Evolutionary conservation across 2,888 invertebrate species (phyloP), one percentile per base, ranked within the genome.

Genomic region (Eilema depressum): DNA sequence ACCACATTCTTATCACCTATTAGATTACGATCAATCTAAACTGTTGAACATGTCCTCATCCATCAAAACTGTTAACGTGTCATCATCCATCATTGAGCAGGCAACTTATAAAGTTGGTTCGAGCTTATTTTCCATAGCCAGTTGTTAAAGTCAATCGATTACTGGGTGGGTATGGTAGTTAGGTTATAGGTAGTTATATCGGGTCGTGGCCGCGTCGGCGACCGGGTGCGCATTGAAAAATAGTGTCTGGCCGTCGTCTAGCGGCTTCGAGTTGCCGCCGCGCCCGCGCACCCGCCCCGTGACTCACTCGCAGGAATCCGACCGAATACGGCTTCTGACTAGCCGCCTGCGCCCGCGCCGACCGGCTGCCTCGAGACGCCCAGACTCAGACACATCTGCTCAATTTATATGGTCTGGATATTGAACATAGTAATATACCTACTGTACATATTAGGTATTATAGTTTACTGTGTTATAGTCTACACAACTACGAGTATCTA

Each of bases 161-260:
- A 79, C 74, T 82, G 70, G 71, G 82, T 25, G n/a, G n/a, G 20
- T 57, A 23, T n/a, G 7, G 59, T 30, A 17, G 63, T 30, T 53
- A 68, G 41, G 64, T 76, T 83, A 81, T 76, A 83, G 75, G 75
- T 84, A 83, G 75, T 75, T 84, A 83, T 85, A 81, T 84, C 79
- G 74, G 80, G 82, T 70, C 67, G 75, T 71, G 75, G 76, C 74
- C 78, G 74, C 76, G 82, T 81, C 81, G 83, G 81, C 74, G 80
- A 73, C 80, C 81, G 82, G 73, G 79, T 79, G 75, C 82, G 83
- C 83, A 81, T 85, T 88, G 87, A 89, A 88, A 88, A 89, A 89
- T 90, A 88, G 87, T 85, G 93, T 93, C 93, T 93, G 92, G 86
- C 84, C 80, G 82, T 83, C 88, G 92, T 92, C 92, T 92, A 92